Conservation (phyloP, 92 coral and sea anemone genomes). For the Actinernus sp. region DNA sequence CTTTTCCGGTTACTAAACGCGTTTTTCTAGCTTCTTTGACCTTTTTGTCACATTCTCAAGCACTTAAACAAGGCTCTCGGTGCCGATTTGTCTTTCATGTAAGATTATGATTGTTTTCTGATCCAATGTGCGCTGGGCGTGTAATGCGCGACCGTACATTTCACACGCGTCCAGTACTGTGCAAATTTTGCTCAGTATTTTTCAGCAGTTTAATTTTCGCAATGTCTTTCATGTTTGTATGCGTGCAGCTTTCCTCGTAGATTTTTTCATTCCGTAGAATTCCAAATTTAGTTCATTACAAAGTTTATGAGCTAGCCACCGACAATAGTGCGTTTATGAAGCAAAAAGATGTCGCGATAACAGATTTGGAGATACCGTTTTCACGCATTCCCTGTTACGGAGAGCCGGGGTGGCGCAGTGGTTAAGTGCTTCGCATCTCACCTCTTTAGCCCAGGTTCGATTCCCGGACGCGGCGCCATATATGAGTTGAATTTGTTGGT, state of each 20-base stretch:
- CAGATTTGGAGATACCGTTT: no score
- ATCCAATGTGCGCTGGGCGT: slow-evolving; percentile 29
- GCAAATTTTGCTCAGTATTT: slow-evolving; percentile 37
- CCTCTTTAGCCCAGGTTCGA: no score
- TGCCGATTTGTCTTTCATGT: slow-evolving; percentile 28
- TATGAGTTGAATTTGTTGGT: no score
- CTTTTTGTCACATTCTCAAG: slow-evolving; percentile 37
- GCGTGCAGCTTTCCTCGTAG: slow-evolving; percentile 44
- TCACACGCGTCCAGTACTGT: slow-evolving; percentile 35
- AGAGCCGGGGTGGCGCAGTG: no score
- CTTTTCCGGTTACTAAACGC: slow-evolving; percentile 49
- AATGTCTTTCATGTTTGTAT: slow-evolving; percentile 39
- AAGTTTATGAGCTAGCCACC: slow-evolving; percentile 20
- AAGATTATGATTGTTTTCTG: slow-evolving; percentile 40
- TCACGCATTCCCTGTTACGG: no score
- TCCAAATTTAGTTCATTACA: slow-evolving; percentile 45
- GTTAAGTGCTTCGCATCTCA: no score
- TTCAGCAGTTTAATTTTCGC: slow-evolving; percentile 22
- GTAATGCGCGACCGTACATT: slow-evolving; percentile 24
- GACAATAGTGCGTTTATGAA: slow-evolving; percentile 12
- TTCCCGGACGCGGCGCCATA: no score
- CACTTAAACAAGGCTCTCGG: slow-evolving; percentile 40
- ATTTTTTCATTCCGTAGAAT: slow-evolving; percentile 47
- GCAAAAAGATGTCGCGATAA: slow-evolving; percentile 19
- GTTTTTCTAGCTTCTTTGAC: slow-evolving; percentile 32